A percentile compares a stretch with the other conserved stretches of the same genome.
Evolutionary conservation across 2,113 vertebrate species (phyloP).

Genomic region (Pituophis catenifer): DNA sequence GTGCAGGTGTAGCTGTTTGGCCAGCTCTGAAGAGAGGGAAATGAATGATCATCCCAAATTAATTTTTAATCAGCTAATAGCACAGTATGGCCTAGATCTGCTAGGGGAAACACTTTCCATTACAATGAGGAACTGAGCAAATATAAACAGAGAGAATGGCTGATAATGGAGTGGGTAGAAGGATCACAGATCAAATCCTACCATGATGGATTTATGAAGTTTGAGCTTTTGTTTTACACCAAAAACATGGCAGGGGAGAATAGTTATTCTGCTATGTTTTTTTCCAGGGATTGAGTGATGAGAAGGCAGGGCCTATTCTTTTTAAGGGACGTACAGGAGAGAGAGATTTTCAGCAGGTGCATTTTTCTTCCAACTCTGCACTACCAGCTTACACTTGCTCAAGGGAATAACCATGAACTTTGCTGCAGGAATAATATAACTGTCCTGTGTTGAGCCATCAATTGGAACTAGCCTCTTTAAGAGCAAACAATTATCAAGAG

Average conservation of each 20-base stretch:
- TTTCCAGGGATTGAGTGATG: neutral
- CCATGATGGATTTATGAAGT: neutral
- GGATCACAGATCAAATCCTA: neutral
- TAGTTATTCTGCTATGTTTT: neutral
- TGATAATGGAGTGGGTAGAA: neutral
- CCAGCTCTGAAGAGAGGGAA: slow-evolving; percentile 41
- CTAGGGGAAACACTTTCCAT: neutral
- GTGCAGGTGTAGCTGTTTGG: slow-evolving; percentile 64
- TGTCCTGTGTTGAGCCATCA: neutral
- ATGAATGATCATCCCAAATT: slow-evolving; percentile 41
- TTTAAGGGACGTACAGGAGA: neutral
- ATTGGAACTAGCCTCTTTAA: neutral
- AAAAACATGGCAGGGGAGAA: neutral
- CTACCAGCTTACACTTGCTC: neutral
- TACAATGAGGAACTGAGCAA: neutral
- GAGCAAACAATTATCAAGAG: neutral
- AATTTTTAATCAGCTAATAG: slow-evolving; percentile 58
- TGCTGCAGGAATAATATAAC: no score
- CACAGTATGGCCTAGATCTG: neutral
- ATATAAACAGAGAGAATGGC: rapidly evolving
- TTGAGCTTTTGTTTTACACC: neutral
- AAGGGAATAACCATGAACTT: neutral
- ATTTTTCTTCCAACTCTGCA: neutral
- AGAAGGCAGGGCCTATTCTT: neutral
- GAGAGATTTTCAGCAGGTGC: neutral